These are phyloP conservation scores for Hydractinia symbiolongicarpus DNA, from an alignment of 30 jellyfish, hydroid and myxozoan genomes.

Conservation along the genomic window DNA sequence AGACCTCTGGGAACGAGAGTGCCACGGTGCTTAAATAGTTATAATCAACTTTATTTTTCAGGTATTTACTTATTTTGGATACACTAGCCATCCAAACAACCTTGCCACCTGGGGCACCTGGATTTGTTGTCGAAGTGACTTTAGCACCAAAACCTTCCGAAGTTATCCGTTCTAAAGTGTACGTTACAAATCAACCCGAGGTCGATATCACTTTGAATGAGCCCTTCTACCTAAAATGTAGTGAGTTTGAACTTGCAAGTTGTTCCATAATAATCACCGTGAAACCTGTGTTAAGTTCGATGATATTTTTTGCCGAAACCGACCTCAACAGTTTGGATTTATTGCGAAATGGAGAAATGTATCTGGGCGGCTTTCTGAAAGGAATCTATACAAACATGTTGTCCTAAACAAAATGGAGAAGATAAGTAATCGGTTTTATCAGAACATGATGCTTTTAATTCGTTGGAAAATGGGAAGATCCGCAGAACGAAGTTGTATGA, in stretches of 20 bases:
- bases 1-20: too few relatives aligned
- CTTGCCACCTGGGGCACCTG: conserved; percentile 61
- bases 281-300: conserved; percentile 62
- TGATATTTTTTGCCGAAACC: conserved; percentile 69
- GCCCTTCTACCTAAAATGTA: conserved; percentile 45
- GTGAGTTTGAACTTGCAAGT: conserved; percentile 38
- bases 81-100: conserved; percentile 31
- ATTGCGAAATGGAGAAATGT: conserved; percentile 34
- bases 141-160: conserved; percentile 49
- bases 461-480: too few relatives aligned
- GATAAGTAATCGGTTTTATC: too few relatives aligned
- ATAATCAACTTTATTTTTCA: neutral
- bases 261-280: conserved; percentile 60
- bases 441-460: too few relatives aligned
- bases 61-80: conserved; percentile 17
- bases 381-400: conserved; percentile 6
- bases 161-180: conserved; percentile 57
- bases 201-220: conserved; percentile 60
- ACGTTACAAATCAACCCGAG: conserved; percentile 38
- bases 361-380: conserved; percentile 78
- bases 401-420: too few relatives aligned
- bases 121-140: conserved; percentile 68
- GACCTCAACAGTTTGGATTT: conserved; percentile 55
- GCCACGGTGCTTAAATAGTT: too few relatives aligned
- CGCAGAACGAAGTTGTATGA: too few relatives aligned